A percentile compares a stretch with the other conserved stretches of the same genome.
Conservation (phyloP, 2,797 vertebrate species). For the Spondyliosoma cantharus region DNA sequence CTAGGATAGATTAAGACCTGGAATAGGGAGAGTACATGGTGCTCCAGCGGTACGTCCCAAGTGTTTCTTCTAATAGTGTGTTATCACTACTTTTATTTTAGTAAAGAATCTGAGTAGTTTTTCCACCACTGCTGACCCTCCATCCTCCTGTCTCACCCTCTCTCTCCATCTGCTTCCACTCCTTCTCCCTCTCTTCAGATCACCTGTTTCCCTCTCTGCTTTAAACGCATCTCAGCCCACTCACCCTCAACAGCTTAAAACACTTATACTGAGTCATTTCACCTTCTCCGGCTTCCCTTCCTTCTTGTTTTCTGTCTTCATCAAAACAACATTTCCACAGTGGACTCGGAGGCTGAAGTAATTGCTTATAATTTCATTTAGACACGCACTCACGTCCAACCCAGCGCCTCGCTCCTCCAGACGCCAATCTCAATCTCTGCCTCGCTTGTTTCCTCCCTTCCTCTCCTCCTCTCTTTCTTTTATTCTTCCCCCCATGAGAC, state of each 20-base stretch:
- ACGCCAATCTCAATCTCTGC: slow-evolving; percentile 70
- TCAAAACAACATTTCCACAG: slow-evolving; percentile 69
- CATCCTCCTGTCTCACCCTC: neutral
- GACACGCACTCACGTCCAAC: slow-evolving; percentile 68
- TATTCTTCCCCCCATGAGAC: slow-evolving; percentile 69
- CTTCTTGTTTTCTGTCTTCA: slow-evolving; percentile 67
- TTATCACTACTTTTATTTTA: neutral
- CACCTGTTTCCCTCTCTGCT: slow-evolving; percentile 37
- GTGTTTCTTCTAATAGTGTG: neutral
- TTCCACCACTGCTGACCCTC: neutral
- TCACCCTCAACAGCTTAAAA: slow-evolving; percentile 53
- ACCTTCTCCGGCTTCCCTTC: slow-evolving; percentile 44
- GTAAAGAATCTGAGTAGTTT: slow-evolving; percentile 6
- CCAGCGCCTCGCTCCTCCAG: slow-evolving; percentile 44
- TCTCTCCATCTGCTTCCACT: slow-evolving; percentile 34
- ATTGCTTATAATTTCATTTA: slow-evolving; percentile 79
- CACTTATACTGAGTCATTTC: slow-evolving; percentile 58
- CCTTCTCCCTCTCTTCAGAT: slow-evolving; percentile 7
- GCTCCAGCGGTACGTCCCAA: too few relatives aligned
- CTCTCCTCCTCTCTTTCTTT: slow-evolving; percentile 59
- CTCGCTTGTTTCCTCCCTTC: slow-evolving; percentile 66
- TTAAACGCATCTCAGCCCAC: slow-evolving; percentile 29
- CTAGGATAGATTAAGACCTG: too few relatives aligned
- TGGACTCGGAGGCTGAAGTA: slow-evolving; percentile 62
- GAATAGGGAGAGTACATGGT: too few relatives aligned